A percentile compares a stretch with the other conserved stretches of the same genome.
phyloP scores from a whole-genome alignment of 2,888 invertebrate species.

The Coenonympha arcania region DNA sequence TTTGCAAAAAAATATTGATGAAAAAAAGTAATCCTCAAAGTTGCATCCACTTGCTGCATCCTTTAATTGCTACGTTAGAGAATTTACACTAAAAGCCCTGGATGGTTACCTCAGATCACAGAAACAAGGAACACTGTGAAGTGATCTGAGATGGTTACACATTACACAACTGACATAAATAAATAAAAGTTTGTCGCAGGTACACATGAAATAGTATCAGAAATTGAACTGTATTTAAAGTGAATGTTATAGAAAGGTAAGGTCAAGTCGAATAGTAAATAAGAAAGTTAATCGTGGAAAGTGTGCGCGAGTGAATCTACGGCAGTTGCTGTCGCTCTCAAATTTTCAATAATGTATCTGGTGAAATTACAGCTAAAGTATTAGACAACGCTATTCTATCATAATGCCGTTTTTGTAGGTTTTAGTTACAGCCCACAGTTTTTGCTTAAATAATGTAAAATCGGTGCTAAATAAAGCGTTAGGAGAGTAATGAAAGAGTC shows the following conservation, averaged over 20 bases:
- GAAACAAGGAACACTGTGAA: no score
- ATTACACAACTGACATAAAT: no score
- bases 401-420: constrained; percentile 5
- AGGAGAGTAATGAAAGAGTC: constrained; percentile 1
- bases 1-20: no score
- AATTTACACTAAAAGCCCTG: no score
- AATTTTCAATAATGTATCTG: constrained; percentile 14
- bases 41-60: no score
- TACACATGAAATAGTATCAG: constrained; percentile 9
- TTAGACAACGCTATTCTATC: constrained; percentile 3
- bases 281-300: constrained; percentile 73
- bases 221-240: constrained; percentile 52
- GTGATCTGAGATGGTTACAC: no score
- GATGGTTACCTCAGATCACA: no score
- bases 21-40: no score
- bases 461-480: constrained; percentile 4
- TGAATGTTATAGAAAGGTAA: constrained; percentile 62
- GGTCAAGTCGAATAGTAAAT: constrained; percentile 67
- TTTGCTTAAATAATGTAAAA: constrained; percentile 7
- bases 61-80: no score
- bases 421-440: constrained; percentile 11
- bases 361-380: constrained; percentile 16
- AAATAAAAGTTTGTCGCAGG: not conserved
- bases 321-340: constrained; percentile 40
- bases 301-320: constrained; percentile 59